Evolutionary conservation across 2,113 vertebrate species (phyloP).

Genomic region (Spea multiplicata): DNA sequence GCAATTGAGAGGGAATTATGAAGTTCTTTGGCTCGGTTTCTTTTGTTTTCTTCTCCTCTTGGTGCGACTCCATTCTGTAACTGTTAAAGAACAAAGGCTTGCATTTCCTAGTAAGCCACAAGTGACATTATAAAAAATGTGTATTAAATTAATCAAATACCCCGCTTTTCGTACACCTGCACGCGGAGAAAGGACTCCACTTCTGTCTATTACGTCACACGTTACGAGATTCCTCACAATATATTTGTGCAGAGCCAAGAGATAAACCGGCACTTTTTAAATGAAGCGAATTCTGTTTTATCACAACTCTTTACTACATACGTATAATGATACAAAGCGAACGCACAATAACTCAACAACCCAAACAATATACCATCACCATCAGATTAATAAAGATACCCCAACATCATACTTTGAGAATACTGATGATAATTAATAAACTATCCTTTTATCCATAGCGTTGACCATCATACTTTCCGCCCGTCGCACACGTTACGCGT

Average conservation of each 20-base stretch:
- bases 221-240: no score
- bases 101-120: not conserved
- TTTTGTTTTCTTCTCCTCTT: not conserved
- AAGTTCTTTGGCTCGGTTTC: constrained; percentile 47
- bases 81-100: not conserved
- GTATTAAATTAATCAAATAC: not conserved
- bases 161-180: no score
- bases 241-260: not conserved
- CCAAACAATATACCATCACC: not conserved
- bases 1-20: constrained; percentile 51
- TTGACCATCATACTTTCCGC: no score
- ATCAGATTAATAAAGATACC: not conserved
- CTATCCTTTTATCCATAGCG: no score
- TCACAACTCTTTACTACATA: no score
- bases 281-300: no score
- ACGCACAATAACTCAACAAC: not conserved
- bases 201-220: not conserved
- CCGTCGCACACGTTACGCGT: no score
- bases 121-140: not conserved
- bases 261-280: not conserved
- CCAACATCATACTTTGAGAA: not conserved
- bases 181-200: no score
- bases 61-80: not conserved
- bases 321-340: no score
- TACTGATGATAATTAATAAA: no score